Evolutionary conservation across 2,888 invertebrate genomes (phyloP), one percentile per base, ranked within the genome.

Genomic region (Pelosia muscerda): DNA sequence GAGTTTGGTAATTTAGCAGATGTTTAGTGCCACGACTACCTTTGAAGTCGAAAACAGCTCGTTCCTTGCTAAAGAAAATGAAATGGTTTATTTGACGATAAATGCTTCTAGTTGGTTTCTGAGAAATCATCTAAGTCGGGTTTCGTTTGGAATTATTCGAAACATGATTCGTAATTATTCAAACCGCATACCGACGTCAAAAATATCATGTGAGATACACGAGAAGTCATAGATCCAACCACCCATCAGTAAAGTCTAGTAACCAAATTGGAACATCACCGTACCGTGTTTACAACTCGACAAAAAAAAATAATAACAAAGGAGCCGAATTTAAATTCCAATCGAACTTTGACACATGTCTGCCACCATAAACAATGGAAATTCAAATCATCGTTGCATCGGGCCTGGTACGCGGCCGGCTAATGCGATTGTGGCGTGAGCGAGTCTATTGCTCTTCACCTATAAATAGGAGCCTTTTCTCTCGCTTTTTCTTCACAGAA

Each of bases 321-420:
- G 93, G 87, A 92, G 93, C 95, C 95, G 95, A 95, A 94, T 94
- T 93, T 92, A 92, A 94, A 94, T 95, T 94, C 95, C 92, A 92
- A 93, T 94, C 94, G 95, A 95, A 94, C 94, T 94, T 94, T 94
- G 95, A 95, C 95, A 94, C 94, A 95, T 94, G 95, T 94, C 95
- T 95, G 95, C 95, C 95, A 94, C 95, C 94, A 95, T 93, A 95
- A 94, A 95, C 95, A 95, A 95, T 94, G 91, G 92, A 92, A 93
- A 94, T 92, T 93, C 95, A 92, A 95, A 95, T 95, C 95, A 94
- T 95, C 92, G 89, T 92, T 86, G 87, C 84, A 88, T 91, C 90
- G 88, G 90, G 89, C 90, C 53, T 54, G 54, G 54, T 54, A 54
- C 54, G 54, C 88, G 90, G 86, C 75, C 77, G 81, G 84, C 89